Evolutionary conservation across 2,888 invertebrate genomes (phyloP), one percentile per base, ranked within the genome.

Genomic region (Sclerodermus sp.): DNA sequence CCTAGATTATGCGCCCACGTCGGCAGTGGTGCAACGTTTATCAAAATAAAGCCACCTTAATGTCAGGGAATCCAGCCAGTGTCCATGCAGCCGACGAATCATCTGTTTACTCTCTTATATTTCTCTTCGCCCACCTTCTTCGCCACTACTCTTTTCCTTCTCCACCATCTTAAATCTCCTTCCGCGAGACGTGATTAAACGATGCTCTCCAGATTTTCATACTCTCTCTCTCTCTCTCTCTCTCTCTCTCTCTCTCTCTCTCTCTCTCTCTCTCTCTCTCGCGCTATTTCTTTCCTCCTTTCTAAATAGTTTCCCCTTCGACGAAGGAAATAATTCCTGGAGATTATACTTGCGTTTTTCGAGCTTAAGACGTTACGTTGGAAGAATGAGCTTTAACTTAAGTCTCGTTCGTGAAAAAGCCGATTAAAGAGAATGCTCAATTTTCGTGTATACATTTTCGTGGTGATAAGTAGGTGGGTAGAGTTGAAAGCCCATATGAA

Each of bases 1-100:
- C 51, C 45, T 15, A 41, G 55, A 55, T 55, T 55, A 55, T 31
- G 31, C 16, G 41, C 29, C 29, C 38, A 29, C 48, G 48, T 48
- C 37, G 48, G 16, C 43, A 30, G 43, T 37, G 48, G 12, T 30
- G 43, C 45, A 17, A 41, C 41, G 32, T 47, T 47, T 40, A 47
- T 47, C 40, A 47, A 47, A 47, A 47, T 23, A 45, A 45, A 36
- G 45, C 45, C 32, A 17, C 36, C 42, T 2, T 42, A 42, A 42
- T 42, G 47, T 31, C 47, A 34, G 42, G 17, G 42, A 34, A 46
- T 39, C 17, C 46, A 32, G 40, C 16, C 38, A 38, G 36, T 17
- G 29, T 18, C 23, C 45, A 23, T 47, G 23, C 23, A 23, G 23
- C 23, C 12, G 29, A 29, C 34, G n/a, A 34, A 34, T 34, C 34